Percentiles rank a stretch among this genome's conserved stretches.
phyloP scores from a whole-genome alignment of 2,797 vertebrate genomes.

The Vultur gryphus region DNA sequence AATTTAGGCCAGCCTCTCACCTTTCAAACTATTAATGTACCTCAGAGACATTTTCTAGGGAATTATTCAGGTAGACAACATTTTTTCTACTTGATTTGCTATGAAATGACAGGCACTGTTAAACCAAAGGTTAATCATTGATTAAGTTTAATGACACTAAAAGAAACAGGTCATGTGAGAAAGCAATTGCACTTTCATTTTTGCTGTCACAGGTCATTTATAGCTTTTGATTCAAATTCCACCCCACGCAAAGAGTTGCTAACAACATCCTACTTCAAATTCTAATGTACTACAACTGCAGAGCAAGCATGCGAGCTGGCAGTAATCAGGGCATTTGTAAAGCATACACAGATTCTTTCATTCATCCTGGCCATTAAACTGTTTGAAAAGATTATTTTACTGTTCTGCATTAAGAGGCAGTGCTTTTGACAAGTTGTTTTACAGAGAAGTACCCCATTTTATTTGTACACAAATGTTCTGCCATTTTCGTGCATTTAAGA shows the following conservation, averaged over 20 bases:
- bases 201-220: slow-evolving; percentile 64
- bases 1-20: slow-evolving; percentile 25
- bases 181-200: slow-evolving; percentile 63
- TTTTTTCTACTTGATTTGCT: slow-evolving; percentile 71
- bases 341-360: slow-evolving; percentile 53
- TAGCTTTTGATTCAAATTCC: slow-evolving; percentile 68
- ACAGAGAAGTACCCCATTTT: neutral
- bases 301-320: slow-evolving; percentile 49
- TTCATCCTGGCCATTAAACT: slow-evolving; percentile 32
- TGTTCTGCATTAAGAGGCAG: neutral
- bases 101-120: slow-evolving; percentile 58
- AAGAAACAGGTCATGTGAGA: slow-evolving; percentile 65
- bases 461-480: neutral
- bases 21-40: slow-evolving; percentile 16
- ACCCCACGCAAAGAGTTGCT: slow-evolving; percentile 70
- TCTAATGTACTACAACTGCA: slow-evolving; percentile 63
- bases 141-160: slow-evolving; percentile 66
- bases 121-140: slow-evolving; percentile 71
- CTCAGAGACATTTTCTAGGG: slow-evolving; percentile 47
- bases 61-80: slow-evolving; percentile 64
- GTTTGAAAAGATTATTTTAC: slow-evolving; percentile 47
- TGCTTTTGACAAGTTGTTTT: slow-evolving; percentile 33
- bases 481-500: neutral
- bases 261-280: slow-evolving; percentile 72
- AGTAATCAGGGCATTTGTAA: slow-evolving; percentile 52